Evolutionary conservation across 2,797 vertebrate genomes (phyloP), one percentile per base, ranked within the genome.

Genomic region (Salmo trutta): DNA sequence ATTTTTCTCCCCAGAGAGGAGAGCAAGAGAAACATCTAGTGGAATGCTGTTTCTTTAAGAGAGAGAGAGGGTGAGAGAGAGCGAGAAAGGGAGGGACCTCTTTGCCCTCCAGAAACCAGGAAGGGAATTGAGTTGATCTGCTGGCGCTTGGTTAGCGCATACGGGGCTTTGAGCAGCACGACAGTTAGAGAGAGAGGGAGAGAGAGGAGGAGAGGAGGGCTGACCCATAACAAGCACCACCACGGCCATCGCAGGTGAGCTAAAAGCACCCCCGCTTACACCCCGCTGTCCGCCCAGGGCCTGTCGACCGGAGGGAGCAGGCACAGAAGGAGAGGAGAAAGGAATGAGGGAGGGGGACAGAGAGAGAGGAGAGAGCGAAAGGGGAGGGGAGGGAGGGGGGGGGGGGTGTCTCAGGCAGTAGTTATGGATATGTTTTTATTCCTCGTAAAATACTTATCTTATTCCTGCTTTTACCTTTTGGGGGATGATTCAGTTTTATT

Each of bases 101-200:
- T 95, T 94, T 96, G 95, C 95, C 96, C 96, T 96, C 95, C 95
- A 97, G 95, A 95, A 96, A 96, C 96, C 96, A 97, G 96, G 96
- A 97, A 97, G 96, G 95, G 96, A 97, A 95, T 95, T 95, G 94
- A 96, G 95, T 96, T 95, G 94, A 94, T 95, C 94, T 95, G 94
- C 94, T 94, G 94, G 93, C 94, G 94, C 93, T 93, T 93, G 93
- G 91, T 93, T 95, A 94, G 94, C 93, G 95, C 96, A 96, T 94
- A 96, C 95, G 90, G 94, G 94, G 94, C 95, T 95, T 95, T 95
- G 94, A 95, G 94, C 93, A 93, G 93, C 93, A 94, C 92, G 93
- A 92, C 95, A 93, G 93, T 94, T 92, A 24, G 24, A 24, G 24
- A 24, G 83, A 90, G 88, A 84, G 89, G 90, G 90, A 89, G 84